Conservation (phyloP, 2,797 vertebrate species). For the Neomorphus geoffroyi region DNA sequence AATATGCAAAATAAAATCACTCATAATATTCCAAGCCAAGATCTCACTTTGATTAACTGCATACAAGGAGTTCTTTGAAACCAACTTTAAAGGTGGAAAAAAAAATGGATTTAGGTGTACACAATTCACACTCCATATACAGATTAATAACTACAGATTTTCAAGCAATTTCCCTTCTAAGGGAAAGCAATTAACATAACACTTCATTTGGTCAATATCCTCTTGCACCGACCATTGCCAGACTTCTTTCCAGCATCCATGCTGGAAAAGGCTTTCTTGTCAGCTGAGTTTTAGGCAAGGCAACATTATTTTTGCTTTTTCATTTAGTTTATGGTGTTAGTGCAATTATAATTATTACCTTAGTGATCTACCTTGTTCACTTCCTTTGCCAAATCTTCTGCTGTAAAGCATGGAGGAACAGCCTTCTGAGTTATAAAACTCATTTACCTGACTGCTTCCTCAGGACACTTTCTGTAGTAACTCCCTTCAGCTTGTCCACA, state of each 20-base stretch:
- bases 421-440: background rate
- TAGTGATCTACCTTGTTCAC: background rate
- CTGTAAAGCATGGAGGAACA: background rate
- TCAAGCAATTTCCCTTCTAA: background rate
- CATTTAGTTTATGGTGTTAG: background rate
- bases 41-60: background rate
- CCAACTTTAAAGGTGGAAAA: background rate
- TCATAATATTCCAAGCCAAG: background rate
- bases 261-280: background rate
- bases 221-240: background rate
- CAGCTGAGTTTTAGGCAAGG: background rate
- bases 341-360: background rate
- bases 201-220: background rate
- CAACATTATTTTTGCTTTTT: background rate
- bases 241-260: background rate
- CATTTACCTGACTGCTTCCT: background rate
- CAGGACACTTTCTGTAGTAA: background rate
- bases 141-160: background rate
- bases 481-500: background rate
- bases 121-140: background rate
- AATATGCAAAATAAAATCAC: background rate
- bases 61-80: background rate
- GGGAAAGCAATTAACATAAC: background rate
- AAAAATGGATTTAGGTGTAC: background rate
- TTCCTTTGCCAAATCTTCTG: background rate